phyloP scores from a whole-genome alignment of 2,888 invertebrate species.

The Phrixothrix hirtus region DNA sequence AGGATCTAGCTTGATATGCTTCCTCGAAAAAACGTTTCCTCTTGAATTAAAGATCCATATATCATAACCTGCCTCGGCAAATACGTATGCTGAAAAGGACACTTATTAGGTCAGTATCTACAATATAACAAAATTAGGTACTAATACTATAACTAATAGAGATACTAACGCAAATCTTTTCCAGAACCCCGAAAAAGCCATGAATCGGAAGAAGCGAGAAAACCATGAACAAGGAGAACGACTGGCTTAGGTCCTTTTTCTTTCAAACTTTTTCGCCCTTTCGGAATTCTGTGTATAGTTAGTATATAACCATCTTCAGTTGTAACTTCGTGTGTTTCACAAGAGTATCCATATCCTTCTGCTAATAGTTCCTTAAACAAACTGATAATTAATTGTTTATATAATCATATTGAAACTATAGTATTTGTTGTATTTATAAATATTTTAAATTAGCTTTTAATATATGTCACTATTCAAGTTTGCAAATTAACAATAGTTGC shows the following conservation, averaged over 20 bases:
- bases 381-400: background rate
- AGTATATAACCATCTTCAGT: conserved; percentile 63
- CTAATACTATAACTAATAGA: conserved; percentile 1
- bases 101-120: no score
- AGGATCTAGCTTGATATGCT: conserved; percentile 56
- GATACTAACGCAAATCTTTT: conserved; percentile 56
- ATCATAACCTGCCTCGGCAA: conserved; percentile 57
- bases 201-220: conserved; percentile 59
- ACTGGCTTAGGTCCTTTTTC: conserved; percentile 40
- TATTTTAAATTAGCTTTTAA: no score
- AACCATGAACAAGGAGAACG: conserved; percentile 60
- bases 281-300: conserved; percentile 61
- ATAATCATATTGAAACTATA: no score
- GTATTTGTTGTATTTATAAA: no score
- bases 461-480: no score
- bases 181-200: conserved; percentile 61
- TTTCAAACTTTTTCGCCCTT: conserved; percentile 46
- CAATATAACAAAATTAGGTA: background rate
- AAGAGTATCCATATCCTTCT: conserved; percentile 52
- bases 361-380: conserved; percentile 52
- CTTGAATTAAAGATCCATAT: conserved; percentile 66
- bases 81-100: conserved; percentile 51
- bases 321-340: conserved; percentile 53
- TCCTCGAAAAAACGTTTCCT: conserved; percentile 63
- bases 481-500: no score